Percentiles rank a stretch among this genome's conserved stretches.
Evolutionary conservation across 2,888 invertebrate genomes (phyloP).

Genomic region (Muschampia staudingeri): DNA sequence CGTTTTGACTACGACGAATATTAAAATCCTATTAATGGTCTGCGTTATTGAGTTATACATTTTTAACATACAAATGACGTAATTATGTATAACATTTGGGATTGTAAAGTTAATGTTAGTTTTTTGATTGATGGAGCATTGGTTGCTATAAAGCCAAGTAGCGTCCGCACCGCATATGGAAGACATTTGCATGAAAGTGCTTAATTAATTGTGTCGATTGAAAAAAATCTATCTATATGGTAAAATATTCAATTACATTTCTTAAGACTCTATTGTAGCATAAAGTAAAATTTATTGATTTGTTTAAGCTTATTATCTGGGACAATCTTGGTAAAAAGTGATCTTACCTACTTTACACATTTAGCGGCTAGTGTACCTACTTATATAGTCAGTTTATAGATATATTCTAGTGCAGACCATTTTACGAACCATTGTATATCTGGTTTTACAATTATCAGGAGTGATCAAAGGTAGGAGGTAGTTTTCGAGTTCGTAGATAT

Average conservation of each 20-base stretch:
- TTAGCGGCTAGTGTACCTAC: too few species aligned
- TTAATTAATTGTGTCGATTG: not conserved
- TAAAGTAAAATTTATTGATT: not conserved
- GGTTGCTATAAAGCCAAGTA: not conserved
- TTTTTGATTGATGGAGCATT: not conserved
- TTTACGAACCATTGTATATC: too few species aligned
- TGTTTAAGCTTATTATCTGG: not conserved
- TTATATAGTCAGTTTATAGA: too few species aligned
- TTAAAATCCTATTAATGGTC: not conserved
- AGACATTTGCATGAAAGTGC: not conserved
- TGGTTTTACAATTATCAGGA: too few species aligned
- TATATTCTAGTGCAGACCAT: too few species aligned
- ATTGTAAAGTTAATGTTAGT: not conserved
- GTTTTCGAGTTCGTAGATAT: too few species aligned
- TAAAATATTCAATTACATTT: conserved; percentile 13
- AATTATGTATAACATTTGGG: not conserved
- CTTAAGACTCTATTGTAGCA: not conserved
- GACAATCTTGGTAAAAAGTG: too few species aligned
- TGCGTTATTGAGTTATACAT: not conserved
- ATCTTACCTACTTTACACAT: too few species aligned
- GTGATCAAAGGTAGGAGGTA: too few species aligned
- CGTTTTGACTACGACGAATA: not conserved
- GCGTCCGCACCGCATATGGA: not conserved
- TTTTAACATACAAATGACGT: not conserved
- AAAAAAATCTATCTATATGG: conserved; percentile 20